Evolutionary conservation across 2,888 invertebrate genomes (phyloP).

Genomic region (Conops quadrifasciatus): DNA sequence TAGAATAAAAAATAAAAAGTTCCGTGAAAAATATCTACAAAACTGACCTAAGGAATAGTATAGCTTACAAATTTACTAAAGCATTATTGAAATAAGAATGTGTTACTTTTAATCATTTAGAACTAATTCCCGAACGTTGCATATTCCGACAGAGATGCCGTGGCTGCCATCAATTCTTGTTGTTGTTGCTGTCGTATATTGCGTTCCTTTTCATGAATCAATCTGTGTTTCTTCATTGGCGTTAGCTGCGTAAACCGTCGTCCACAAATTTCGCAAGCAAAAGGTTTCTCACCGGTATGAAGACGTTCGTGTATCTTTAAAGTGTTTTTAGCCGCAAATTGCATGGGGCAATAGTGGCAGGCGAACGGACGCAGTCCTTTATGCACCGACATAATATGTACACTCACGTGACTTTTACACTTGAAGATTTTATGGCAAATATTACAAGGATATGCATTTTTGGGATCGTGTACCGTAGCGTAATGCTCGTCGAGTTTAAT

Average conservation of each 20-base stretch:
- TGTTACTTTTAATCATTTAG: background rate
- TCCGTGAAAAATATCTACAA: too few species aligned
- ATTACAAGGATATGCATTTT: constrained; percentile 38
- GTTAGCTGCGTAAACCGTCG: constrained; percentile 43
- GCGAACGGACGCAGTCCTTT: constrained; percentile 39
- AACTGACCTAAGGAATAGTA: background rate
- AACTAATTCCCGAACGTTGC: constrained; percentile 16
- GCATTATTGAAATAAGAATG: background rate
- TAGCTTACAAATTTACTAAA: background rate
- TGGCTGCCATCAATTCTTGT: background rate
- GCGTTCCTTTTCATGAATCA: constrained; percentile 39
- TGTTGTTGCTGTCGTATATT: background rate
- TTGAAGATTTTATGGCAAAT: constrained; percentile 41
- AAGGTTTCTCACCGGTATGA: constrained; percentile 43
- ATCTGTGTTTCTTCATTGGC: constrained; percentile 43
- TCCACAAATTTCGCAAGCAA: constrained; percentile 40
- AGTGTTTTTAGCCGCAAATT: constrained; percentile 43
- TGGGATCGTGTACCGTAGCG: constrained; percentile 38
- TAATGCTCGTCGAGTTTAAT: constrained; percentile 42
- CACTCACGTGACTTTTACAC: constrained; percentile 42
- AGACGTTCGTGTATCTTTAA: constrained; percentile 41
- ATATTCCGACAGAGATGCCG: background rate
- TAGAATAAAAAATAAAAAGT: too few species aligned
- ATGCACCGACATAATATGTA: constrained; percentile 42
- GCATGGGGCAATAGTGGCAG: constrained; percentile 41